Evolutionary conservation across 2,797 vertebrate genomes (phyloP).

Genomic region (Lepilemur ruficaudatus): DNA sequence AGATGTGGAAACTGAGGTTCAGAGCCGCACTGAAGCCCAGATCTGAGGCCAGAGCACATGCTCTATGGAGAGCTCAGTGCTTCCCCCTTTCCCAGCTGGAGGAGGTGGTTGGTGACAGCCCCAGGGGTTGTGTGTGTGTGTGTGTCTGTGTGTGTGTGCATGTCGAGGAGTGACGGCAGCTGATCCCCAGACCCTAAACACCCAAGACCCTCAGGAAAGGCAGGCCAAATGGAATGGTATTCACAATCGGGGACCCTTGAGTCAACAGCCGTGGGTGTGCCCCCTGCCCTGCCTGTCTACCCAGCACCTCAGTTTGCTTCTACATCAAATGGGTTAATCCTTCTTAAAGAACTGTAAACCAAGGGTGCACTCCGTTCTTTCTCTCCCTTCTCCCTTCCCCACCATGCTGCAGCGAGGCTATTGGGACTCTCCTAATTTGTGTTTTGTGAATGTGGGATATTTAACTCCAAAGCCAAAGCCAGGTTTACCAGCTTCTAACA

Average conservation of each 20-base stretch:
- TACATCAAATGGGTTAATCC: not conserved
- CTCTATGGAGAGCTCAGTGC: not conserved
- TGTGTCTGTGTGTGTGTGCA: too few species aligned
- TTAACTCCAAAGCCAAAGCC: not conserved
- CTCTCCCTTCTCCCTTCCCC: not conserved
- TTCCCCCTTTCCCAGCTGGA: not conserved
- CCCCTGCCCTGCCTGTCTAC: too few species aligned
- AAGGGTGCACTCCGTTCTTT: not conserved
- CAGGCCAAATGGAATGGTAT: not conserved
- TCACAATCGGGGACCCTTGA: not conserved
- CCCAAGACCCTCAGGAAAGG: not conserved
- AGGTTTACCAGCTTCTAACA: not conserved
- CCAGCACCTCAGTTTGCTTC: not conserved
- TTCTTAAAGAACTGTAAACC: not conserved
- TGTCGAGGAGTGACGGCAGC: too few species aligned
- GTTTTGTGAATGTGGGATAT: not conserved
- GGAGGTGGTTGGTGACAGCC: not conserved
- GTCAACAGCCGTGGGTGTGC: not conserved
- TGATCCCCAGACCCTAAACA: not conserved
- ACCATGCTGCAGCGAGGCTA: not conserved
- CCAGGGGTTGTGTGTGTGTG: not conserved
- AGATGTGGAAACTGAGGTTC: not conserved
- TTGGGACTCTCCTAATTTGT: not conserved
- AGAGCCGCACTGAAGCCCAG: not conserved
- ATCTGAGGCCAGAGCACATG: not conserved